These are phyloP conservation scores for Gopherus evgoodei DNA, from an alignment of 2,113 vertebrate species.

Conservation along the genomic window DNA sequence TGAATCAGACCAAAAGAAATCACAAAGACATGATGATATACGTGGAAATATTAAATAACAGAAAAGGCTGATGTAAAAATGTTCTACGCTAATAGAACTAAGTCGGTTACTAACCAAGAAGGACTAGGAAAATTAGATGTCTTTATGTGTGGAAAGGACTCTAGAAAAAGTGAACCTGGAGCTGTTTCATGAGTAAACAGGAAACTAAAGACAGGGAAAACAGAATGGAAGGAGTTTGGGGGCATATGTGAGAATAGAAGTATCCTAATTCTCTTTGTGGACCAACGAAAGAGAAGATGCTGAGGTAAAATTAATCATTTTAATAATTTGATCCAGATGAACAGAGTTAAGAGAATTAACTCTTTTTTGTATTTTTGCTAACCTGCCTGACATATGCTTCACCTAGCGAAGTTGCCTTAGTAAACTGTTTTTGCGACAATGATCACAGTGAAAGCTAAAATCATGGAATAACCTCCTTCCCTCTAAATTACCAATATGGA, in stretches of 20 bases:
- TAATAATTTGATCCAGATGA: background rate
- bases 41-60: background rate
- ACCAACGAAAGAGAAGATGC: background rate
- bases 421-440: background rate
- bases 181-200: slow-evolving; percentile 39
- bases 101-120: background rate
- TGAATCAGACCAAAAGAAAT: rapidly evolving
- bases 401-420: background rate
- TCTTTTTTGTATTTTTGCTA: background rate
- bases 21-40: background rate
- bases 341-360: background rate
- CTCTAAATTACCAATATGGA: background rate
- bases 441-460: background rate
- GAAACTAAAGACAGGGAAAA: slow-evolving; percentile 20
- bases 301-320: background rate
- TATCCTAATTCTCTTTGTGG: background rate
- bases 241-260: background rate
- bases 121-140: background rate
- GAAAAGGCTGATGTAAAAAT: background rate
- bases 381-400: background rate
- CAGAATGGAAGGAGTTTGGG: slow-evolving; percentile 11
- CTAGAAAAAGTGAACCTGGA: background rate
- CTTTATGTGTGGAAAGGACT: background rate
- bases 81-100: background rate
- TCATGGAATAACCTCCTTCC: background rate